Conservation (phyloP, 2,797 vertebrate species). For the Gallinago solitaria region DNA sequence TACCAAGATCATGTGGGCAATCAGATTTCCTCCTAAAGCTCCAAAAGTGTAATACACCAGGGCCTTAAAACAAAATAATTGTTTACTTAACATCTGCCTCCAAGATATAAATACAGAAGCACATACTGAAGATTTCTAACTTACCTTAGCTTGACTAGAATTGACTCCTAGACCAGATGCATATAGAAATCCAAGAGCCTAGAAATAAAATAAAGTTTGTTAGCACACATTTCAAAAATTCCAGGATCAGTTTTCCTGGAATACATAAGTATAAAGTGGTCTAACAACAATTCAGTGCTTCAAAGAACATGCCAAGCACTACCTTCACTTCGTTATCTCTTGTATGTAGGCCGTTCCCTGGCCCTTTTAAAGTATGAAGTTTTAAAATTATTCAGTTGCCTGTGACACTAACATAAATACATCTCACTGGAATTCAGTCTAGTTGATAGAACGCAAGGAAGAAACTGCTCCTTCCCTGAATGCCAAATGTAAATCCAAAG, state of each 20-base stretch:
- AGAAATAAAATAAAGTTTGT: conserved; percentile 16
- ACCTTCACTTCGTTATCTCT: background rate
- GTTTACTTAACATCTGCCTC: background rate
- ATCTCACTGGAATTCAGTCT: background rate
- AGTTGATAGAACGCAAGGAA: fast-evolving
- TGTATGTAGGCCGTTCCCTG: background rate
- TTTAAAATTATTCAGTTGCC: background rate
- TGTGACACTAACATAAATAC: background rate
- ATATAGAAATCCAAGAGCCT: conserved; percentile 97
- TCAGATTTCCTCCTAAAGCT: conserved; percentile 93
- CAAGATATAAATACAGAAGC: background rate
- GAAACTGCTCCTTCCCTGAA: background rate
- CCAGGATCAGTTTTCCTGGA: background rate
- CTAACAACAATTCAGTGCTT: background rate
- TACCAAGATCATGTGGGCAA: conserved; percentile 98
- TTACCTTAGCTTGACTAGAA: conserved; percentile 98
- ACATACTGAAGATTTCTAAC: background rate
- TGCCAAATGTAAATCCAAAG: background rate
- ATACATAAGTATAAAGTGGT: background rate
- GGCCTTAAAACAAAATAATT: conserved; percentile 80
- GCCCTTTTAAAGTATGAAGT: background rate
- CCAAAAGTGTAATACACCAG: conserved; percentile 98
- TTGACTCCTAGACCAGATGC: conserved; percentile 96
- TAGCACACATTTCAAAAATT: background rate
- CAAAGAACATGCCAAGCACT: background rate